These are phyloP conservation scores for Orbicella faveolata DNA, from an alignment of 64 coral and sea anemone species.

Conservation along the genomic window DNA sequence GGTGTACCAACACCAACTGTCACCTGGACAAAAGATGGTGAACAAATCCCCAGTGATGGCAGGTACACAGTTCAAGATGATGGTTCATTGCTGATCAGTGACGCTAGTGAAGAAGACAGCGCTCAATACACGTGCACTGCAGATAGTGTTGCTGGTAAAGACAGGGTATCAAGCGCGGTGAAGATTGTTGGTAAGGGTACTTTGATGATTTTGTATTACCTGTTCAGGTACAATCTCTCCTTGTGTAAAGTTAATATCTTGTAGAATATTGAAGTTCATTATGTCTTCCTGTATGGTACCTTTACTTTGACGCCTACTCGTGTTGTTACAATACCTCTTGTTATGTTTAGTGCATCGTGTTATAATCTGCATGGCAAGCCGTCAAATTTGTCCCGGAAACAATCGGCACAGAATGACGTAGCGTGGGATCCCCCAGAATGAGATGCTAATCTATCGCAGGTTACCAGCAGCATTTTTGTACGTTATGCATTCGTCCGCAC, in stretches of 20 bases:
- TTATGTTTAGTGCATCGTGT: not conserved
- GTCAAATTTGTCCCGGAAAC: not conserved
- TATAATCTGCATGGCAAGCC: too few relatives aligned
- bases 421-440: not conserved
- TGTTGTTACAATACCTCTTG: too few relatives aligned
- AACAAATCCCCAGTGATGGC: slow-evolving; percentile 4
- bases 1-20: slow-evolving; percentile 68
- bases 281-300: too few relatives aligned
- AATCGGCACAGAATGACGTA: not conserved
- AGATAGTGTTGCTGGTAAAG: slow-evolving; percentile 27
- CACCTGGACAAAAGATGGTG: slow-evolving; percentile 75
- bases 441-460: too few relatives aligned
- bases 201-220: not conserved
- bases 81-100: slow-evolving; percentile 31
- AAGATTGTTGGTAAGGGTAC: slow-evolving; percentile 44
- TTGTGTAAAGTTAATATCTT: not conserved
- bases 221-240: not conserved
- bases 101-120: not conserved
- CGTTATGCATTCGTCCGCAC: not conserved
- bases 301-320: not conserved
- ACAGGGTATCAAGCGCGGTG: slow-evolving; percentile 25
- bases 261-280: too few relatives aligned
- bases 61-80: slow-evolving; percentile 46
- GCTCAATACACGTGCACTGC: slow-evolving; percentile 49
- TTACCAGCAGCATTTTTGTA: too few relatives aligned